Conservation (phyloP, 2,113 vertebrate species). For the Falco punctatus region DNA sequence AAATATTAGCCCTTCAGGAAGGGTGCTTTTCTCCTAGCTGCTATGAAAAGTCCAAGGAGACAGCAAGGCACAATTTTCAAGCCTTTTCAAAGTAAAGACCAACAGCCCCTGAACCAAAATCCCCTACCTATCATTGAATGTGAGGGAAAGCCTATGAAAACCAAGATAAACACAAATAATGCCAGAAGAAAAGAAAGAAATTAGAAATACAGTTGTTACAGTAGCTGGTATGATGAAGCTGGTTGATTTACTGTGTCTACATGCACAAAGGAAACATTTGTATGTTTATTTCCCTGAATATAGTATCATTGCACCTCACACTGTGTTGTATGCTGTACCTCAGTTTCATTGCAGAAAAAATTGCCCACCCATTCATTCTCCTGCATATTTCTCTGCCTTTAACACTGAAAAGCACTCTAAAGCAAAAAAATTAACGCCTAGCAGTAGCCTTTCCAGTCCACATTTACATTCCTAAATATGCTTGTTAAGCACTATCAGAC, state of each 20-base stretch:
- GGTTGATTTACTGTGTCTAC: neutral
- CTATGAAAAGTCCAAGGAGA: neutral
- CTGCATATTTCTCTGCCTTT: neutral
- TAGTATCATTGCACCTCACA: neutral
- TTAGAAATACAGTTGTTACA: neutral
- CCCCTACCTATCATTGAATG: neutral
- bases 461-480: neutral
- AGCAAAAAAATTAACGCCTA: neutral
- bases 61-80: neutral
- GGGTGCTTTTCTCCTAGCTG: neutral
- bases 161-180: neutral
- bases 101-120: neutral
- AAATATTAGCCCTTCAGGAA: neutral
- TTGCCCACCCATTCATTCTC: neutral
- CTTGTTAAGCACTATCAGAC: neutral
- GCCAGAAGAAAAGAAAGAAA: neutral
- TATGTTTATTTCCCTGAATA: neutral
- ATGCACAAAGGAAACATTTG: neutral
- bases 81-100: neutral
- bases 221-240: neutral
- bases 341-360: neutral
- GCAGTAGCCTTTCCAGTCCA: neutral
- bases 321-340: fast-evolving
- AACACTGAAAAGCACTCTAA: neutral
- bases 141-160: neutral